Conservation (phyloP, 2,888 invertebrate species). For the Eristalinus aeneus region DNA sequence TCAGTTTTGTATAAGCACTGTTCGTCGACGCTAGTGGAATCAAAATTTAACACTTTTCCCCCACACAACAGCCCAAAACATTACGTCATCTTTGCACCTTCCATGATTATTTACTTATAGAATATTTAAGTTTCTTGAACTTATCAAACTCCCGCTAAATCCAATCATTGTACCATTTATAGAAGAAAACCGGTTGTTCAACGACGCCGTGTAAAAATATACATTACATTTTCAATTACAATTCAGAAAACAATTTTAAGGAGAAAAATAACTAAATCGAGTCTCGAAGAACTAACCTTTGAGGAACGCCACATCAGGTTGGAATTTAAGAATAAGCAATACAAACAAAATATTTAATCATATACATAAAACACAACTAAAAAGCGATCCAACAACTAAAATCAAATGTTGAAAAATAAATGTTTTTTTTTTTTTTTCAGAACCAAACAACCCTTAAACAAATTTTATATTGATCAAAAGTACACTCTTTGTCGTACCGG, state of each 20-base stretch:
- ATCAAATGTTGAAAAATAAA: background rate
- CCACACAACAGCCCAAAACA: background rate
- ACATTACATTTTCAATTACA: background rate
- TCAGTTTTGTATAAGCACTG: background rate
- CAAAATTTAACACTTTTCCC: background rate
- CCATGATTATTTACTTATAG: constrained; percentile 32
- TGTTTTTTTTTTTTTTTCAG: background rate
- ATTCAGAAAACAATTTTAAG: background rate
- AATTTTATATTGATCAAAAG: background rate
- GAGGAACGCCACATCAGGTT: constrained; percentile 44
- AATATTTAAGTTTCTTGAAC: constrained; percentile 42
- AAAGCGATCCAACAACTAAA: constrained; percentile 27
- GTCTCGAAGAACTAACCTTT: constrained; percentile 48
- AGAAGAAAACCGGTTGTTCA: constrained; percentile 41
- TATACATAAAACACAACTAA: background rate
- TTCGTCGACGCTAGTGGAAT: background rate
- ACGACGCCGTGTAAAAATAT: background rate
- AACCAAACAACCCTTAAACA: constrained; percentile 57
- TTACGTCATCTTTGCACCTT: constrained; percentile 61
- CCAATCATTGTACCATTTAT: constrained; percentile 70
- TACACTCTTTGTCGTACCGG: background rate
- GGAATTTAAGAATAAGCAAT: constrained; percentile 38
- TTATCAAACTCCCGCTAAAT: constrained; percentile 63
- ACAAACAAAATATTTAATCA: constrained; percentile 41
- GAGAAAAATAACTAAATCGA: constrained; percentile 41